Conservation (phyloP, 1,140 invertebrate species). For the Bombus confusus region DNA sequence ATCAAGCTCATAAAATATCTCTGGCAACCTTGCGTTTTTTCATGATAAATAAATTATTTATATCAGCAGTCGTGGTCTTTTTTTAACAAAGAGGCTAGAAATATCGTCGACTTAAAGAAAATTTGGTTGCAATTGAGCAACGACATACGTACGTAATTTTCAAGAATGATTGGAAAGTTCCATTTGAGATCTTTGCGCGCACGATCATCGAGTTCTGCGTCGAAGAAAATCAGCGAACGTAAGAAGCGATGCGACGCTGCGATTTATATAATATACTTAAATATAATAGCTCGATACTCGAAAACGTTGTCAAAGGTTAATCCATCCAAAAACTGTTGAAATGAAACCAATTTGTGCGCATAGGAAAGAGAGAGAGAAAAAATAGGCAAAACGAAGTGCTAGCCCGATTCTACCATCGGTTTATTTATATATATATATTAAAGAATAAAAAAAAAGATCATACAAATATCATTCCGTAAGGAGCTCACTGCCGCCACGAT, state of each 20-base stretch:
- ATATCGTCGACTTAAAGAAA: no score
- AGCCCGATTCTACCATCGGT: constrained; percentile 27
- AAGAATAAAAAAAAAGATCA: constrained; percentile 17
- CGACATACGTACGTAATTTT: not conserved
- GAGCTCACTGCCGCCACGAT: constrained; percentile 73
- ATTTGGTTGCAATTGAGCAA: no score
- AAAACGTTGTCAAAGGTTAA: constrained; percentile 26
- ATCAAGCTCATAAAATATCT: no score
- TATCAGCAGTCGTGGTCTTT: rapidly evolving
- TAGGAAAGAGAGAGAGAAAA: not conserved
- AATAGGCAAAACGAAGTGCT: constrained; percentile 21
- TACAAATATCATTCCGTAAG: constrained; percentile 57
- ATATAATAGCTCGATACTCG: constrained; percentile 24
- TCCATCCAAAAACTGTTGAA: constrained; percentile 45
- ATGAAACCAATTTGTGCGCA: constrained; percentile 23
- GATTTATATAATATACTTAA: constrained; percentile 29
- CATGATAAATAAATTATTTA: no score
- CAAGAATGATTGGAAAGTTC: not conserved
- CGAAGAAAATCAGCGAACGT: constrained; percentile 9
- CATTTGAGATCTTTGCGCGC: not conserved
- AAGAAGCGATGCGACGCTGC: constrained; percentile 19
- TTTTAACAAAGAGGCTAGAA: no score
- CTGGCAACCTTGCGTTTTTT: no score
- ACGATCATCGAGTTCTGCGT: constrained; percentile 13
- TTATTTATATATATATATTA: constrained; percentile 33